These are phyloP conservation scores for Melieria omissa DNA, from an alignment of 2,888 invertebrate species.

Conservation along the genomic window DNA sequence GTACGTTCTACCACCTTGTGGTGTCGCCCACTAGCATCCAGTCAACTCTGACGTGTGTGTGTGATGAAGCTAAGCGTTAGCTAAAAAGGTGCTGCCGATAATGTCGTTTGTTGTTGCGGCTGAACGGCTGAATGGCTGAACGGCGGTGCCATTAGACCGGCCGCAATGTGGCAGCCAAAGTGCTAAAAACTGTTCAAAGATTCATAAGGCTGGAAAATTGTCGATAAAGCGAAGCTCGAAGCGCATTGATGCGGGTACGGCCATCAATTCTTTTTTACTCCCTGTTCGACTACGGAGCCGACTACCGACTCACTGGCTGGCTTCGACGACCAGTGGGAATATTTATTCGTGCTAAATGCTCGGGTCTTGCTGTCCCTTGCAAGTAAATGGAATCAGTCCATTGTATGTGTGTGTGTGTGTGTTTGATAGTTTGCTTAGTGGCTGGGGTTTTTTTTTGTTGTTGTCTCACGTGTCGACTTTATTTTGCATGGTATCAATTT, in stretches of 20 bases:
- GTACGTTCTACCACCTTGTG: not conserved
- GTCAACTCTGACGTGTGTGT: not conserved
- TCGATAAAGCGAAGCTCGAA: slow-evolving; percentile 43
- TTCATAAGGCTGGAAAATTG: slow-evolving; percentile 59
- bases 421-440: not conserved
- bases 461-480: too few relatives aligned
- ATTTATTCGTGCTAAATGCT: too few relatives aligned
- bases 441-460: too few relatives aligned
- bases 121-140: slow-evolving; percentile 18
- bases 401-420: not conserved
- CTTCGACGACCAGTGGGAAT: too few relatives aligned
- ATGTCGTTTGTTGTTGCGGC: slow-evolving; percentile 31
- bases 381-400: not conserved
- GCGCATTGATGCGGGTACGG: not conserved
- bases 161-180: slow-evolving; percentile 50
- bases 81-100: slow-evolving; percentile 26
- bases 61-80: slow-evolving; percentile 9
- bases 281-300: too few relatives aligned
- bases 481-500: too few relatives aligned
- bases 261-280: too few relatives aligned
- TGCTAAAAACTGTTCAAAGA: slow-evolving; percentile 63
- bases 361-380: too few relatives aligned
- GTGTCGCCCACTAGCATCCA: not conserved
- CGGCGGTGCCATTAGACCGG: slow-evolving; percentile 45
- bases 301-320: too few relatives aligned